Base-by-base conservation (phyloP, 1,140 invertebrate genomes). In the Triops longicaudatus region DNA sequence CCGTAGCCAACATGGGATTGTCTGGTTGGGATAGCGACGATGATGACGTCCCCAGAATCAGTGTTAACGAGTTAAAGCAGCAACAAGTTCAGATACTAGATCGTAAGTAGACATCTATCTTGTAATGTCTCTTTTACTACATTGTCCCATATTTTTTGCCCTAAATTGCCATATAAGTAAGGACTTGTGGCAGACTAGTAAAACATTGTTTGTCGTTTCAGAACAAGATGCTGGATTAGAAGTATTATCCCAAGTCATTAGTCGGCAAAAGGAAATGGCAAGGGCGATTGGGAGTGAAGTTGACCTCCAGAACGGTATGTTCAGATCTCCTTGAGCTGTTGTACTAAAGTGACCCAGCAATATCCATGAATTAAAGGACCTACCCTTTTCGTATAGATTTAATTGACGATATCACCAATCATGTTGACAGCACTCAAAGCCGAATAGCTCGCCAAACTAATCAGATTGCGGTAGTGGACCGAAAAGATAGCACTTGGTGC, bases 171-270 rank as follows among this genome's bases (percentile, higher is more conserved):
- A 37, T 7, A 37, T 7, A 7, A 37, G 31, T 37, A 37, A 37
- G 31, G 31, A 37, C 31, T 2, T 37, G 7, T 7, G 7, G 31
- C 31, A 2, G 31, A 37, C 77, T 80, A 26, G 28, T 79, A 63
- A 74, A 76, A 76, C 79, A 78, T 78, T 80, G 77, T 79, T 80
- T 77, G 44, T n/a, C n/a, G n/a, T 88, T 83, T 79, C 83, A 90
- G 89, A 91, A 74, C 92, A 94, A 88, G 91, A 94, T 82, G 83
- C 87, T 80, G 92, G 92, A 0, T 84, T 95, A 27, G 92, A 94
- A 79, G 88, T 88, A 77, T 84, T 94, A 72, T 90, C 91, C 14
- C 87, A 90, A 82, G 90, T 93, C 4, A 91, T 95, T 74, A 86
- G 88, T 1, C 84, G 92, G 28, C 93, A 95, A 82, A 93, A 92